Conservation (phyloP, 2,888 invertebrate genomes). For the Nymphalis polychloros region DNA sequence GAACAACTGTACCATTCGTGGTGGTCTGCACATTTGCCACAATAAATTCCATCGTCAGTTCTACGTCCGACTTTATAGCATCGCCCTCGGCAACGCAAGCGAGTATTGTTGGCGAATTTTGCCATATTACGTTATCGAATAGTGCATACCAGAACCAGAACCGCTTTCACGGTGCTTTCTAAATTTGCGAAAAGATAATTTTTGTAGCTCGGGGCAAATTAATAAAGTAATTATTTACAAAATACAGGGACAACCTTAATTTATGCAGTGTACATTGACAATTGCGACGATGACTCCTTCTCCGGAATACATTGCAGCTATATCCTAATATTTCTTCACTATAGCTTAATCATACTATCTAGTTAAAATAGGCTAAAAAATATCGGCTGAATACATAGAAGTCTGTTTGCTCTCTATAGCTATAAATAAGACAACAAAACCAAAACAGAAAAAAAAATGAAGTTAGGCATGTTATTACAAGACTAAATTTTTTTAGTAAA, state of each 20-base stretch:
- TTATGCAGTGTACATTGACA: background rate
- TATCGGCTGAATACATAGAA: no score
- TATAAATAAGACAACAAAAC: no score
- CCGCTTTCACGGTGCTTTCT: constrained; percentile 70
- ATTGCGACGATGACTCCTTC: background rate
- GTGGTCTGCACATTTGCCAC: constrained; percentile 31
- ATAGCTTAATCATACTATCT: no score
- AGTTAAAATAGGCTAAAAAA: no score
- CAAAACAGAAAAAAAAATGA: no score
- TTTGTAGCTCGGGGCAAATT: constrained; percentile 38
- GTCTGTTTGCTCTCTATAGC: no score
- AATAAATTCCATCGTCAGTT: constrained; percentile 33
- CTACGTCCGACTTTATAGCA: constrained; percentile 34
- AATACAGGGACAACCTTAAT: constrained; percentile 17
- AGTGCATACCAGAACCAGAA: constrained; percentile 54
- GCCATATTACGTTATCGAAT: constrained; percentile 64
- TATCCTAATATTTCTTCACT: background rate
- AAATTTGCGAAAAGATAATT: constrained; percentile 66
- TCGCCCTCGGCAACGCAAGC: constrained; percentile 51
- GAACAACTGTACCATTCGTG: constrained; percentile 21
- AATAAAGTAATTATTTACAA: constrained; percentile 23
- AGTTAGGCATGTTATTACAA: no score
- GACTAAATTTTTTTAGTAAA: no score
- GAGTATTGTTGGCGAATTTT: constrained; percentile 64
- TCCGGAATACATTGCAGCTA: no score